phyloP scores from a whole-genome alignment of 2,113 vertebrate species.

The Clarias macrocephalus region DNA sequence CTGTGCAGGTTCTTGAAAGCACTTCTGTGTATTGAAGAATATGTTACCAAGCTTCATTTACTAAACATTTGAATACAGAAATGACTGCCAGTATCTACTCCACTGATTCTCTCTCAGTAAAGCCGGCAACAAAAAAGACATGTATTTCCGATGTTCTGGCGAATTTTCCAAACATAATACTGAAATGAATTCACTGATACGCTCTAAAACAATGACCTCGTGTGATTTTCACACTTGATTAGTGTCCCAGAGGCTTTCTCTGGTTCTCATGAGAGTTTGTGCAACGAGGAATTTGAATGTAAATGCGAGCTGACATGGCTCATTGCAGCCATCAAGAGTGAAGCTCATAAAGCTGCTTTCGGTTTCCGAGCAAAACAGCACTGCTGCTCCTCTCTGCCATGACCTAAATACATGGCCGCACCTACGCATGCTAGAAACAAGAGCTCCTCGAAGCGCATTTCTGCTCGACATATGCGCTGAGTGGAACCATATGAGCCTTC shows the following conservation, averaged over 20 bases:
- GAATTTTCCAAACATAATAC: background rate
- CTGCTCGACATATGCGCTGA: conserved; percentile 70
- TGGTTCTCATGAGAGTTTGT: conserved; percentile 37
- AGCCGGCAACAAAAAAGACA: background rate
- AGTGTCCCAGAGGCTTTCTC: background rate
- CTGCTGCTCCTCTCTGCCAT: conserved; percentile 66
- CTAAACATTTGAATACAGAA: background rate
- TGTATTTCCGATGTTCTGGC: background rate
- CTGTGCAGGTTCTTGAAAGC: background rate
- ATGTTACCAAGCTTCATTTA: conserved; percentile 6
- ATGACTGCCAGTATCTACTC: background rate
- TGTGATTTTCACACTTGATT: conserved; percentile 27
- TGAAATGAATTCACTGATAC: background rate
- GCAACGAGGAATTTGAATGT: conserved; percentile 50
- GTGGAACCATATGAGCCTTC: conserved; percentile 72
- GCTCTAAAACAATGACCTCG: background rate
- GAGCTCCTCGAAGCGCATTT: conserved; percentile 66
- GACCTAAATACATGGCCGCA: conserved; percentile 73
- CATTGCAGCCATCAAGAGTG: conserved; percentile 61
- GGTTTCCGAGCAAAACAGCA: conserved; percentile 56
- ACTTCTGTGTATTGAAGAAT: background rate
- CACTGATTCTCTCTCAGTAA: background rate
- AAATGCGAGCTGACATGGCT: conserved; percentile 57
- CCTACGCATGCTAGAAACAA: conserved; percentile 68
- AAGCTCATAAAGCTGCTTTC: conserved; percentile 65